phyloP scores from a whole-genome alignment of 2,888 invertebrate species.

The Pinctada fucata region DNA sequence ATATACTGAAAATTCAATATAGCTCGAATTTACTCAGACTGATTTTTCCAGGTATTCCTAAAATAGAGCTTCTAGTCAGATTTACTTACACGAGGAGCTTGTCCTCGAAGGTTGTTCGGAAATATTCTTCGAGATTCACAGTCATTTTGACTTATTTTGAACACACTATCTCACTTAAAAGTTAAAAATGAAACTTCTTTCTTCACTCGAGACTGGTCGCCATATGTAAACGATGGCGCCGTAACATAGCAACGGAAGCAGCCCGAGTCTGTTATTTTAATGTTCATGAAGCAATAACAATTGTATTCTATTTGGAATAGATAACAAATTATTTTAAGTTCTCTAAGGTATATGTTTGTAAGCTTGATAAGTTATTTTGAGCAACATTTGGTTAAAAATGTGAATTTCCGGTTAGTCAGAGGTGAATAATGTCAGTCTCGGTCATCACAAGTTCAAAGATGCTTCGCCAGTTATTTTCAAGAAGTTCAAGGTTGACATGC shows the following conservation, averaged over 20 bases:
- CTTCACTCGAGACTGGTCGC: conserved; percentile 35
- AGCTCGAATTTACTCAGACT: background rate
- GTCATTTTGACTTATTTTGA: conserved; percentile 61
- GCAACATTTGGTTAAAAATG: background rate
- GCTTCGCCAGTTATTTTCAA: background rate
- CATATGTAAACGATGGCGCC: conserved; percentile 56
- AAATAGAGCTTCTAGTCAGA: no score
- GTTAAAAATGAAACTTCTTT: background rate
- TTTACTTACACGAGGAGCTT: conserved; percentile 76
- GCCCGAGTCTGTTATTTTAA: no score
- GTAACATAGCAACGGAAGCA: conserved; percentile 49
- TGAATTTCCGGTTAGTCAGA: conserved; percentile 30
- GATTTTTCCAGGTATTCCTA: no score
- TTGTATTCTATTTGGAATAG: no score
- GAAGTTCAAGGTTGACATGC: background rate
- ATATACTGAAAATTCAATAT: background rate
- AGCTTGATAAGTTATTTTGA: no score
- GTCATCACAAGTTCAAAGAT: conserved; percentile 26
- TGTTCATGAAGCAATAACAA: no score
- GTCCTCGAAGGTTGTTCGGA: conserved; percentile 75
- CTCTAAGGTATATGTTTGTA: no score
- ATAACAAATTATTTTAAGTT: no score
- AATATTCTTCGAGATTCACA: conserved; percentile 75
- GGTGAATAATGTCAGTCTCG: conserved; percentile 21
- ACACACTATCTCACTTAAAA: background rate